Evolutionary conservation across 2,888 invertebrate genomes (phyloP).

Genomic region (Drepana falcataria): DNA sequence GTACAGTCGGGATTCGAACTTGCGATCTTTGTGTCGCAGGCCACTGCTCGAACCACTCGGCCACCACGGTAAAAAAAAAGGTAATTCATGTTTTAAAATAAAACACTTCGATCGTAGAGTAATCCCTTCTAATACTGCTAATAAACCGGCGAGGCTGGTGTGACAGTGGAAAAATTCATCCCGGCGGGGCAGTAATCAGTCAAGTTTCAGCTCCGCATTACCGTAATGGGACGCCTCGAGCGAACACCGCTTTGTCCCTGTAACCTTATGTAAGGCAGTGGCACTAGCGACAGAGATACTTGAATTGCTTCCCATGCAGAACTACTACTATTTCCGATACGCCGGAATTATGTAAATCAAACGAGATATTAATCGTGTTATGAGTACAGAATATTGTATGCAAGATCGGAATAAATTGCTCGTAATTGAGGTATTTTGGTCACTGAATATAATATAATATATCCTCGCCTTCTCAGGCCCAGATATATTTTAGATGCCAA

Average conservation of each 20-base stretch:
- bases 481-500: too few species aligned
- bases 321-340: constrained; percentile 18
- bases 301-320: constrained; percentile 20
- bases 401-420: too few species aligned
- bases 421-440: too few species aligned
- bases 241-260: constrained; percentile 47
- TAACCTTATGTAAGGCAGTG: constrained; percentile 33
- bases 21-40: too few species aligned
- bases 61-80: too few species aligned
- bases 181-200: constrained; percentile 60
- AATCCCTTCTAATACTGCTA: constrained; percentile 51
- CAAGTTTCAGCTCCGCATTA: constrained; percentile 69
- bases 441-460: too few species aligned
- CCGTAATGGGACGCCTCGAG: constrained; percentile 53
- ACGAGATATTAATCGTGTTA: constrained; percentile 8
- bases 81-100: too few species aligned
- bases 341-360: constrained; percentile 15
- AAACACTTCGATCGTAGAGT: constrained; percentile 4
- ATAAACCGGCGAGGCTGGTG: constrained; percentile 33
- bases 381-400: constrained; percentile 6
- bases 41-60: too few species aligned
- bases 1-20: too few species aligned
- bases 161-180: constrained; percentile 59
- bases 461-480: too few species aligned
- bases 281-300: constrained; percentile 18